Base-by-base conservation (phyloP, 2,888 invertebrate genomes). In the Alloplasta piceator region DNA sequence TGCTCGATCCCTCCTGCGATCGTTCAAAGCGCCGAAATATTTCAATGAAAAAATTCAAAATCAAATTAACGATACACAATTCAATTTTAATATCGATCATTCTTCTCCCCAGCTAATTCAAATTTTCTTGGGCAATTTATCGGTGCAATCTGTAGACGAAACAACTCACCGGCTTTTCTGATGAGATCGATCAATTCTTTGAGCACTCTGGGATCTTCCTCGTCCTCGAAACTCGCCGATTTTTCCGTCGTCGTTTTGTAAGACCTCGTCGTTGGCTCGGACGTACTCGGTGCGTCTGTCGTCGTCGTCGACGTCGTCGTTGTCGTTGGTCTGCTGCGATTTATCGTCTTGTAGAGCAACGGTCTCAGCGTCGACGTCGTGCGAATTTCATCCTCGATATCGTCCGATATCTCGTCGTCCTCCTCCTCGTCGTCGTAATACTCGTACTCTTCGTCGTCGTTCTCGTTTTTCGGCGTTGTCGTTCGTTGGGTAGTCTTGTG, bases 121-220 rank as follows among this genome's bases (percentile, higher is more conserved):
- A 12, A 12, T 36, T 56, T 56, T 26, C 63, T 14, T 6, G 26
- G 26, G 26, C 26, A 26, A 26, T 26, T 26, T 26, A 3, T 26
- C 3, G 26, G 26, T 26, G 3, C 26, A 26, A 26, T 26, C 26
- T 26, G 3, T 26, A 26, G 26, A 26, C 26, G 26, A 26, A 63
- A 14, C 39, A 92, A 80, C 93, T 92, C 86, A 94, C 97, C 97
- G 77, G 97, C 96, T 94, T 97, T 97, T 90, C 95, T 97, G 84
- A 97, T 97, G 1, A 97, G 93, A 84, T 96, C 96, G 67, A 97
- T 95, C 5, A 97, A 92, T 90, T 97, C 97, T 88, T 97, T 97
- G 75, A 97, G 95, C 0, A 97, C 96, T 90, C 92, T 94, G 0
- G 96, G 96, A 89, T 96, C 96, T 91, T 96, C 95, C 68, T 95